These are phyloP conservation scores for Amphimedon queenslandica DNA, from an alignment of 37 sponge, comb jelly and placozoan species.

Conservation along the genomic window DNA sequence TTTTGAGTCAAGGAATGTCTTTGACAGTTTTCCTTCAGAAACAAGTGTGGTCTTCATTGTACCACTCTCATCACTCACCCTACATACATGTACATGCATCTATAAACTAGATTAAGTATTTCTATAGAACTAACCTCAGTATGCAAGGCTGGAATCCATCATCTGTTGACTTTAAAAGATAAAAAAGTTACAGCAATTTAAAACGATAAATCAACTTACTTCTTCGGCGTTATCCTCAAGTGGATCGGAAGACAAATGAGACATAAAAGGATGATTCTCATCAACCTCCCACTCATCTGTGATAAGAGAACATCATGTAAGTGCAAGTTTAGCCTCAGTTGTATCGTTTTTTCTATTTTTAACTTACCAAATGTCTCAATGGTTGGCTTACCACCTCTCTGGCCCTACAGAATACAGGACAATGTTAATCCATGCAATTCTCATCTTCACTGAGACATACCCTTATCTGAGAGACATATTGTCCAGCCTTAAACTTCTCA, in stretches of 20 bases:
- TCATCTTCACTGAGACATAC: background rate
- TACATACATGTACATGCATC: constrained; percentile 1
- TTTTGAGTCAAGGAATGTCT: constrained; percentile 22
- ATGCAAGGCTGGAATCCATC: background rate
- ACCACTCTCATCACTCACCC: constrained; percentile 59
- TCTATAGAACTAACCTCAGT: background rate
- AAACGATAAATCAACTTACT: background rate
- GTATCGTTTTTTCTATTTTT: background rate
- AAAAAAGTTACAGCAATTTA: background rate
- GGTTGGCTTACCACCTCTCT: constrained; percentile 15
- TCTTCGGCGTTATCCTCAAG: constrained; percentile 5
- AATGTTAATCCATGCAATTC: background rate
- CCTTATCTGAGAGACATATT: constrained; percentile 45
- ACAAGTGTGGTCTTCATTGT: constrained; percentile 15
- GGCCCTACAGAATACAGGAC: constrained; percentile 5
- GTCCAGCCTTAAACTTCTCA: constrained; percentile 59
- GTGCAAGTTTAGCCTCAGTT: too few species aligned
- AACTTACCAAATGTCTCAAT: constrained; percentile 10
- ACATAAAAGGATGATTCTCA: constrained; percentile 19
- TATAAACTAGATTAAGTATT: too few species aligned
- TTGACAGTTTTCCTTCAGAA: constrained; percentile 16
- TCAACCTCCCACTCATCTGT: constrained; percentile 3
- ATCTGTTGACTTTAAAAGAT: background rate
- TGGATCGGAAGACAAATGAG: constrained; percentile 10
- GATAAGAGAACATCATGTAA: background rate